These are phyloP conservation scores for Artemisiospiza belli DNA, from an alignment of 2,113 vertebrate genomes.

Conservation along the genomic window DNA sequence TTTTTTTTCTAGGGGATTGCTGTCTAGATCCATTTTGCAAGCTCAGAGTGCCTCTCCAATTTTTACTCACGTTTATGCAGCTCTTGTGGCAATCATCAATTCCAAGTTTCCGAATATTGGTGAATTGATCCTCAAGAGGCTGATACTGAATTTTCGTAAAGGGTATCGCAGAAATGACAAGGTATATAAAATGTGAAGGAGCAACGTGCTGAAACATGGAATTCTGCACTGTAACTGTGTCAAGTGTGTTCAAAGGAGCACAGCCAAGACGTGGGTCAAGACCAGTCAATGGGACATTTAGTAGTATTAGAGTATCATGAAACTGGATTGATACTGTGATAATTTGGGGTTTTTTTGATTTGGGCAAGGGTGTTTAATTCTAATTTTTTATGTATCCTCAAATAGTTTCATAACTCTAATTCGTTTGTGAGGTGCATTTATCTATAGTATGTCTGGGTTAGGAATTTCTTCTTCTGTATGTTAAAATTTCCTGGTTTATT, in stretches of 20 bases:
- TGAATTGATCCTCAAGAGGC: slow-evolving; percentile 93
- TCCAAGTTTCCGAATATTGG: slow-evolving; percentile 98
- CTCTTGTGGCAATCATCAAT: slow-evolving; percentile 96
- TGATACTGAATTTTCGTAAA: slow-evolving; percentile 94
- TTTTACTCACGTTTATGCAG: slow-evolving; percentile 95
- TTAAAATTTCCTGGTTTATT: neutral
- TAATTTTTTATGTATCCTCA: neutral
- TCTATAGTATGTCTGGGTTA: neutral
- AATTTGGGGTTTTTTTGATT: neutral
- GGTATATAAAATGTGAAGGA: slow-evolving; percentile 68
- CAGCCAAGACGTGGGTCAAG: fast-evolving
- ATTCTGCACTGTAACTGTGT: neutral
- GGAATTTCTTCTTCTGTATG: neutral
- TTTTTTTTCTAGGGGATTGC: slow-evolving; percentile 81
- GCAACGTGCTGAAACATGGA: neutral
- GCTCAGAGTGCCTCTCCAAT: slow-evolving; percentile 95
- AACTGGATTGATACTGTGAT: neutral
- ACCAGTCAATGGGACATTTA: neutral
- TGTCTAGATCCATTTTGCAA: slow-evolving; percentile 90
- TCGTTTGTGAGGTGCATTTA: neutral
- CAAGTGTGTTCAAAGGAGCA: neutral
- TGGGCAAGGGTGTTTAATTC: neutral
- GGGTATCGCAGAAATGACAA: slow-evolving; percentile 97
- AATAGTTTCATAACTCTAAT: neutral
- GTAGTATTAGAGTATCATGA: neutral